Base-by-base conservation (phyloP, 2,113 vertebrate genomes). In the Hyperopisus bebe region DNA sequence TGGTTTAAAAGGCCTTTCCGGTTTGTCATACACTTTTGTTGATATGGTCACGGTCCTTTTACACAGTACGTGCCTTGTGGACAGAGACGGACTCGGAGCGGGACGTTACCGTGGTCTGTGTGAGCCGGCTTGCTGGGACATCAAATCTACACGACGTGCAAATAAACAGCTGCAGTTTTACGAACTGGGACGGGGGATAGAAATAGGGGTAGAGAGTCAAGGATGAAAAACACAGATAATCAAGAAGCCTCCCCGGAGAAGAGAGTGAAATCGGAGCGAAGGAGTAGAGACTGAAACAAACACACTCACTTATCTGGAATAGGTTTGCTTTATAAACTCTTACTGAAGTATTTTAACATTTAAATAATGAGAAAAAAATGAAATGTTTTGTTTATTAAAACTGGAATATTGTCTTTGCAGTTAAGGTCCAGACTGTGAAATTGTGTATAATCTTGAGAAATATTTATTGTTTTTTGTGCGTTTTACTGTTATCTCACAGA, bases 391-490 rank as follows among this genome's bases (percentile, higher is more conserved):
- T 88, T 66, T 91, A 93, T 91, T 88, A 91, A 94, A 94, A 95
- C 94, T 95, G 95, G 94, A 95, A 95, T 93, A 91, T 92, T 93
- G 92, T 96, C 94, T 91, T 95, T 94, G 93, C 94, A 95, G 84
- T 90, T 90, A 77, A 90, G 94, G 95, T 95, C 94, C 94, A 92
- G 94, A 96, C 96, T 96, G 95, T 96, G 96, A 96, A 96, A 94
- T 93, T 96, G 93, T 95, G 94, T 95, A 94, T 95, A 94, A 96
- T 95, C 94, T 94, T 94, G 93, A 95, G 89, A 95, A 93, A 95
- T 96, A 96, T 96, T 96, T 96, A 96, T 94, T 94, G 92, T 93
- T 94, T 94, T 93, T 95, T 94, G 93, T 94, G 93, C 92, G 92
- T 95, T 94, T 94, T 92, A 93, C 92, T 94, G 92, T 92, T 84